Evolutionary conservation across 2,797 vertebrate genomes (phyloP).

Genomic region (Mycteria americana): DNA sequence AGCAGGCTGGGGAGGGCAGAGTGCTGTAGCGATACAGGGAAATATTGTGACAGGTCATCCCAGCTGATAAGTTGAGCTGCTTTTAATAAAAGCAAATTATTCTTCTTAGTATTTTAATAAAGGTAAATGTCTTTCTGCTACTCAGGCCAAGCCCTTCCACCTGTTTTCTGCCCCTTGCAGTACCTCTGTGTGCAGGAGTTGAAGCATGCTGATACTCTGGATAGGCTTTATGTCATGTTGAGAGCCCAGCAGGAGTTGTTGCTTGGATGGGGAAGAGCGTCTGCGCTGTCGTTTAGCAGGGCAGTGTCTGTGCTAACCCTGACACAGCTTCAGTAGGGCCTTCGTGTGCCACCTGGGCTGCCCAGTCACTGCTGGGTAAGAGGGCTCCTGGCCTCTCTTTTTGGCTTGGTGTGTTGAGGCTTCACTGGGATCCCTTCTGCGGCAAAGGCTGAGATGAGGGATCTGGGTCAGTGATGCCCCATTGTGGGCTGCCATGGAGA

Average conservation of each 20-base stretch:
- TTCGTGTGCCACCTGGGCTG: background rate
- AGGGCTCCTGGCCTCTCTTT: background rate
- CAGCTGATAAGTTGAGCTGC: background rate
- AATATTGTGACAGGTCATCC: background rate
- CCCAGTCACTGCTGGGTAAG: background rate
- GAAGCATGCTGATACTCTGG: background rate
- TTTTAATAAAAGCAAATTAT: background rate
- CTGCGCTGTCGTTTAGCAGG: background rate
- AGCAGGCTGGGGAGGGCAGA: background rate
- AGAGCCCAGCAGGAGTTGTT: background rate
- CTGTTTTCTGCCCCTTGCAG: background rate
- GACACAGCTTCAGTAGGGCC: background rate
- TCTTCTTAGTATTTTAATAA: background rate
- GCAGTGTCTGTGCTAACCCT: background rate
- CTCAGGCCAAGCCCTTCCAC: background rate
- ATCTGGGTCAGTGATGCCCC: background rate
- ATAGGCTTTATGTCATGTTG: background rate
- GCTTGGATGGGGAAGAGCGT: background rate
- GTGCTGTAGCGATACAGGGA: background rate
- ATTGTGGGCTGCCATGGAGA: rapidly evolving
- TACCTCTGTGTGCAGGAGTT: background rate
- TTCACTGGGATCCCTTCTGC: background rate
- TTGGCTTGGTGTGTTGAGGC: background rate
- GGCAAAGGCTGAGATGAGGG: background rate
- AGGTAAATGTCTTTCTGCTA: background rate